phyloP scores from a whole-genome alignment of 2,113 vertebrate genomes.

The Xyrauchen texanus region DNA sequence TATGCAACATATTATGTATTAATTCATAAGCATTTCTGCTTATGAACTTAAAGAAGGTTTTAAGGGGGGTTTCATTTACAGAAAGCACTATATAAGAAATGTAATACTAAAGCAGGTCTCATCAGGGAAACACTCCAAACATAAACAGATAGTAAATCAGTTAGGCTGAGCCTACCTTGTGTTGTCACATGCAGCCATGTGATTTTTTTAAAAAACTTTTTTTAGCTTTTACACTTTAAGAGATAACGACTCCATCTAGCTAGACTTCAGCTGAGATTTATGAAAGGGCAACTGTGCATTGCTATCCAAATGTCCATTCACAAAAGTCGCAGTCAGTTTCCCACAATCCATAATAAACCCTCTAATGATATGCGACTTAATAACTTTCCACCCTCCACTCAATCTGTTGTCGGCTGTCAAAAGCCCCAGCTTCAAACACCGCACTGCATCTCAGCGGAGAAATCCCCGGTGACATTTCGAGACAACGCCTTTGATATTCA shows the following conservation, averaged over 20 bases:
- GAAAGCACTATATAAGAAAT: neutral
- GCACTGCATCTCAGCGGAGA: conserved; percentile 25
- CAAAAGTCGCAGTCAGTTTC: conserved; percentile 11
- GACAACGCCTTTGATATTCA: conserved; percentile 54
- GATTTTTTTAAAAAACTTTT: too few species aligned
- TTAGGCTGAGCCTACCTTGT: neutral
- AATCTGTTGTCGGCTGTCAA: conserved; percentile 45
- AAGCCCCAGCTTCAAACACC: conserved; percentile 38
- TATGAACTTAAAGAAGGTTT: neutral
- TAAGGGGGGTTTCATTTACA: neutral
- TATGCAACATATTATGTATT: conserved; percentile 5
- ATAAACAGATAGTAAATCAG: neutral
- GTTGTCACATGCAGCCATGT: neutral
- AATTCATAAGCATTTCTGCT: neutral
- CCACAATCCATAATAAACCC: conserved; percentile 4
- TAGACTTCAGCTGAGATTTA: conserved; percentile 29
- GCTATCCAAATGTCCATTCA: conserved; percentile 8
- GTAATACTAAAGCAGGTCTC: conserved; percentile 16
- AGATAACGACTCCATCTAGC: neutral
- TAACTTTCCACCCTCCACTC: conserved; percentile 46
- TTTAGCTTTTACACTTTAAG: neutral
- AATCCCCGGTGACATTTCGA: conserved; percentile 56
- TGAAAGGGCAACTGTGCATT: conserved; percentile 33
- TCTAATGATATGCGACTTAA: conserved; percentile 28
- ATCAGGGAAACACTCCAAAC: neutral